Evolutionary conservation across 2,113 vertebrate genomes (phyloP).

Genomic region (Dinomys branickii): DNA sequence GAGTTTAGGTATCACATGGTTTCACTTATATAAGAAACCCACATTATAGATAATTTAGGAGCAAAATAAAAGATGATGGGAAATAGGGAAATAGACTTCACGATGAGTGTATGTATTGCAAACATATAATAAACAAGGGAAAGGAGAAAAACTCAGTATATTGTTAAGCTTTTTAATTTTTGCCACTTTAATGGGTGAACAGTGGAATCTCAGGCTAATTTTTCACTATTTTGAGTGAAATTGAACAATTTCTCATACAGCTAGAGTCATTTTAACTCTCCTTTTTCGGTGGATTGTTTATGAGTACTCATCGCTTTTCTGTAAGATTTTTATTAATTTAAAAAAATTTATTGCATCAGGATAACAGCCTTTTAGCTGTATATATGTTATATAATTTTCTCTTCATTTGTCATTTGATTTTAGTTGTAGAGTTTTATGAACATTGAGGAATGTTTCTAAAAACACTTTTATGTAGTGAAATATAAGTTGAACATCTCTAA

Average conservation of each 20-base stretch:
- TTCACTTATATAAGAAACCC: background rate
- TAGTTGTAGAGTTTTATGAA: background rate
- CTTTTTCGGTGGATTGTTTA: background rate
- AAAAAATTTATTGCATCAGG: background rate
- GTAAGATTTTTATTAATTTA: conserved; percentile 37
- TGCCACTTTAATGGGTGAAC: conserved; percentile 25
- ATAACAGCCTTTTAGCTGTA: background rate
- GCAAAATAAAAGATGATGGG: background rate
- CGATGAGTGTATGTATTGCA: background rate
- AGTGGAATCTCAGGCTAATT: background rate
- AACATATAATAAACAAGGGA: background rate
- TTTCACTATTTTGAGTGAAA: conserved; percentile 29
- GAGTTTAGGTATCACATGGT: background rate
- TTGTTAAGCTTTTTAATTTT: conserved; percentile 18
- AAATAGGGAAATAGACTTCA: background rate
- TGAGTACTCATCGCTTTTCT: background rate
- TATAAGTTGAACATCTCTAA: background rate
- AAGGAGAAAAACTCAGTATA: background rate
- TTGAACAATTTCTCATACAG: background rate
- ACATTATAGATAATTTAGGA: background rate
- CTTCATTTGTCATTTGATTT: background rate
- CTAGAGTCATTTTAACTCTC: background rate
- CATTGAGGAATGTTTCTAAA: background rate
- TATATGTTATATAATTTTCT: background rate
- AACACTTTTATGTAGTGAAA: background rate